phyloP scores from a whole-genome alignment of 2,888 invertebrate species.

The Acronicta alni region DNA sequence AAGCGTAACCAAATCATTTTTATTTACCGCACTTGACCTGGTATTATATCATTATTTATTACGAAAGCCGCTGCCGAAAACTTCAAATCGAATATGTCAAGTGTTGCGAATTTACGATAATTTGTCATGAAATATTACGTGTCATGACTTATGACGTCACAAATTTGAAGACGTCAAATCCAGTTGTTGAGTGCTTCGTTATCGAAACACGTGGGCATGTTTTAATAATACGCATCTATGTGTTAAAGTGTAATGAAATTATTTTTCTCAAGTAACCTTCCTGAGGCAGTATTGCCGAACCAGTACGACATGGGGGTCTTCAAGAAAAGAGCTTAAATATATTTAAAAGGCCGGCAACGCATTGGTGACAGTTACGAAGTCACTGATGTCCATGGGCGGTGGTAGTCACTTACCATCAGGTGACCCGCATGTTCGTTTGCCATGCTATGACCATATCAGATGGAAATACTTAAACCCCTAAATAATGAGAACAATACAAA shows the following conservation, averaged over 20 bases:
- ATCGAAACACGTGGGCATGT: conserved; percentile 7
- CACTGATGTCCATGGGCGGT: no score
- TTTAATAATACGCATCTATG: no score
- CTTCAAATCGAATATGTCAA: conserved; percentile 32
- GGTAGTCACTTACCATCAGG: no score
- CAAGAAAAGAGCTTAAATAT: no score
- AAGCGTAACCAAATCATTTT: conserved; percentile 56
- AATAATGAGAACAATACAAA: conserved; percentile 3
- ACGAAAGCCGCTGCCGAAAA: conserved; percentile 38
- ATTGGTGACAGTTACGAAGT: no score
- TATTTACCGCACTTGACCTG: conserved; percentile 67
- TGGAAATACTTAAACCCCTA: no score
- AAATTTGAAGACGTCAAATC: conserved; percentile 25
- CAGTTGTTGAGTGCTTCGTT: conserved; percentile 17
- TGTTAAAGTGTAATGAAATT: not conserved
- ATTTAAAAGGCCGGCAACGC: no score
- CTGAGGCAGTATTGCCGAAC: no score
- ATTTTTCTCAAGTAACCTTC: conserved; percentile 19
- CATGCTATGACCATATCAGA: no score
- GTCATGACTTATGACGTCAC: conserved; percentile 26
- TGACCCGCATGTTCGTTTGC: no score
- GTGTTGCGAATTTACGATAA: conserved; percentile 18
- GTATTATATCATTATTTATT: conserved; percentile 46
- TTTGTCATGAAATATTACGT: conserved; percentile 40
- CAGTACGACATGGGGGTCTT: no score